Base-by-base conservation (phyloP, 2,888 invertebrate genomes). In the Aelia acuminata region DNA sequence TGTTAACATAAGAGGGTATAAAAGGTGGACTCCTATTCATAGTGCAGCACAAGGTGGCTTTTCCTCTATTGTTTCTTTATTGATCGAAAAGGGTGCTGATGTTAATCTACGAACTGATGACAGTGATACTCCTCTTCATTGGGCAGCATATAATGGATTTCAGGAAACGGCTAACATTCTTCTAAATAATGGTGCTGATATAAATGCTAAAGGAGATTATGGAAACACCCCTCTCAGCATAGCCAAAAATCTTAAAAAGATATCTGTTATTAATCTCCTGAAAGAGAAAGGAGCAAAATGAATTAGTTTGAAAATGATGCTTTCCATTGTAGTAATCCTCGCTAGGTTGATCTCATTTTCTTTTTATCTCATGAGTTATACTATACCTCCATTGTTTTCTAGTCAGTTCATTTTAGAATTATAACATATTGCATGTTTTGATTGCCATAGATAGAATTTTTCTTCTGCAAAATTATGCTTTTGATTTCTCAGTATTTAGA, bases 11-110 rank as follows among this genome's bases (percentile, higher is more conserved):
- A 63, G 26, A 31, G 63, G 63, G 1, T 15, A 13, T 31, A 39
- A 43, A n/a, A 84, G 22, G 22, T 84, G 84, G 84, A n/a, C 84
- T 11, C 48, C 48, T 43, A 43, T 84, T 22, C 84, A 84, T 84
- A 47, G n/a, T 43, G 84, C 84, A n/a, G 84, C 43, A 4, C 48
- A 84, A 47, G 15, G 48, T 84, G 84, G 84, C 11, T 84, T n/a
- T 15, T 11, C 10, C 13, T 20, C 20, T 13, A 43, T 26, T 26
- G 85, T 85, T 26, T 48, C n/a, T 20, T 85, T 85, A 31, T 85
- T 85, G 48, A 48, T 50, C 22, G 22, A 48, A 15, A 85, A 18
- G 7, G 85, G 85, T 85, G 85, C 85, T 49, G 85, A 85, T 49
- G 85, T 85, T 48, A 85, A 85, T 50, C 13, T 48, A 13, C 85